phyloP scores from a whole-genome alignment of 2,888 invertebrate genomes.

The Escarpia spicata region DNA sequence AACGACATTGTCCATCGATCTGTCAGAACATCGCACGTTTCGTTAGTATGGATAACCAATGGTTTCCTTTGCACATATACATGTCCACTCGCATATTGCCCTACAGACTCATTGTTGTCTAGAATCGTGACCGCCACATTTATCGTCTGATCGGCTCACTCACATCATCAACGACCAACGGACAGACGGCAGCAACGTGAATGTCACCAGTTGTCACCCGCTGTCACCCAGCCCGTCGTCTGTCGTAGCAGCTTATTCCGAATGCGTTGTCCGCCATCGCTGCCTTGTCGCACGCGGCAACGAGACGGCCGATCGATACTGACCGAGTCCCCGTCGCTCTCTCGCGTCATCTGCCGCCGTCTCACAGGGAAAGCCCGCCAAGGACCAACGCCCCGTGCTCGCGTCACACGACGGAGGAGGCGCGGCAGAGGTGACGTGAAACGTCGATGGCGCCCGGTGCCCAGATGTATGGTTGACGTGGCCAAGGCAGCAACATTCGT shows the following conservation, averaged over 20 bases:
- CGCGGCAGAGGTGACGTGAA: not conserved
- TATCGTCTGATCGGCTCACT: not conserved
- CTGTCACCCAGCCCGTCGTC: not conserved
- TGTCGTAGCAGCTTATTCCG: not conserved
- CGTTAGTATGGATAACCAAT: not conserved
- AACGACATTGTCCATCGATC: not conserved
- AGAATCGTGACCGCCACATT: not conserved
- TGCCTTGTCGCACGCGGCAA: not conserved
- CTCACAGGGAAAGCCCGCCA: constrained; percentile 1
- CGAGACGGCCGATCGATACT: not conserved
- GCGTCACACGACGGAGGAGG: not conserved
- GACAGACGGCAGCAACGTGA: not conserved
- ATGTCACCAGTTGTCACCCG: not conserved
- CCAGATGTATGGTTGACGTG: not conserved
- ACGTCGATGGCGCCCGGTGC: not conserved
- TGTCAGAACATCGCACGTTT: not conserved
- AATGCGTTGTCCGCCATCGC: constrained; percentile 6
- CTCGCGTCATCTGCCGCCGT: not conserved
- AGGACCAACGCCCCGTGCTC: not conserved
- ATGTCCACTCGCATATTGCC: not conserved
- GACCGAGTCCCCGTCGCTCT: not conserved
- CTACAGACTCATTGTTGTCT: not conserved
- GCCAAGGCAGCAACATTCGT: not conserved
- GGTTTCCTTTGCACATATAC: not conserved
- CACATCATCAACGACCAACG: not conserved